A percentile compares a stretch with the other conserved stretches of the same genome.
Evolutionary conservation across 2,113 vertebrate genomes (phyloP).

Genomic region (Sebastes schlegelii): DNA sequence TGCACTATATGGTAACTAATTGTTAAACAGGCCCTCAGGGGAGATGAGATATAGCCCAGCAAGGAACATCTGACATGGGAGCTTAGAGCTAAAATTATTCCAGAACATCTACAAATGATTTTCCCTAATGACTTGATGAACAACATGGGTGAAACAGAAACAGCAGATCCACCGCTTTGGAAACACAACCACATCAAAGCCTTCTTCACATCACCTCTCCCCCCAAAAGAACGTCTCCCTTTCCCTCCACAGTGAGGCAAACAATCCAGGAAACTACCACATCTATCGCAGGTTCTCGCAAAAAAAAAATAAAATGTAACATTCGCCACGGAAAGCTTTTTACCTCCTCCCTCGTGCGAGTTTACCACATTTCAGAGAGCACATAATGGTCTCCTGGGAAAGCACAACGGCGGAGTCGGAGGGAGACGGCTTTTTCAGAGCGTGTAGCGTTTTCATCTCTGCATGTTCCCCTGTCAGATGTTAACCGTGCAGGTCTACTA

Average conservation of each 20-base stretch:
- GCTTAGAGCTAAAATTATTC: slow-evolving; percentile 51
- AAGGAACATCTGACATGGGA: slow-evolving; percentile 42
- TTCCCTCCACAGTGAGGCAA: background rate
- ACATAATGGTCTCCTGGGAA: slow-evolving; percentile 64
- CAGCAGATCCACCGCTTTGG: slow-evolving; percentile 40
- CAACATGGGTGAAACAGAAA: slow-evolving; percentile 34
- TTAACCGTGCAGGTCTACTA: slow-evolving; percentile 42
- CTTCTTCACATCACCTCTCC: slow-evolving; percentile 4
- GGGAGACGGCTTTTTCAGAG: slow-evolving; percentile 46
- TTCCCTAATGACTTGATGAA: slow-evolving; percentile 53
- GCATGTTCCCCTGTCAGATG: slow-evolving; percentile 54
- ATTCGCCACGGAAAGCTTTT: slow-evolving; percentile 24
- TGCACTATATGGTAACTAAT: slow-evolving; percentile 50
- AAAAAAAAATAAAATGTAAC: slow-evolving; percentile 14
- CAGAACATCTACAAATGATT: slow-evolving; percentile 49
- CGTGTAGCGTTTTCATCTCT: slow-evolving; percentile 58
- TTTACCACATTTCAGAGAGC: slow-evolving; percentile 59
- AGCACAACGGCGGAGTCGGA: slow-evolving; percentile 34
- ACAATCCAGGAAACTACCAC: slow-evolving; percentile 39
- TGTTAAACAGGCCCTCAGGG: slow-evolving; percentile 39
- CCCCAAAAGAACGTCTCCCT: slow-evolving; percentile 49
- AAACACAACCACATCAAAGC: slow-evolving; percentile 60
- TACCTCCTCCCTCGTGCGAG: slow-evolving; percentile 37
- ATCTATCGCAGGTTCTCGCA: slow-evolving; percentile 20
- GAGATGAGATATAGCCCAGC: slow-evolving; percentile 24